Percentiles rank a stretch among this genome's conserved stretches.
Conservation (phyloP, 2,888 invertebrate species). For the Thyatira batis region DNA sequence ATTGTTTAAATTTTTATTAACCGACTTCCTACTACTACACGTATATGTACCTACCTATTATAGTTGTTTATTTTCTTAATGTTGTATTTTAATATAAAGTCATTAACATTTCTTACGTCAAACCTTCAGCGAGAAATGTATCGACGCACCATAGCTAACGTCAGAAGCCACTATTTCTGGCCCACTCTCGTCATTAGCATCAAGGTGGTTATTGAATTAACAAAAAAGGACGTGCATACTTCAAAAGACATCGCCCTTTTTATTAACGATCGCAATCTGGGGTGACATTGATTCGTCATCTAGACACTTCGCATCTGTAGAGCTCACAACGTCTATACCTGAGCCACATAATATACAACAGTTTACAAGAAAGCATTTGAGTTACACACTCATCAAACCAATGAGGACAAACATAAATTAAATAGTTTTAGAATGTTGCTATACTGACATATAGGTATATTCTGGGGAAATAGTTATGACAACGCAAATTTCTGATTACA, state of each 20-base stretch:
- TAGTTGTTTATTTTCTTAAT: conserved; percentile 17
- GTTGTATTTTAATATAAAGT: conserved; percentile 48
- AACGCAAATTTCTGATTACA: no score
- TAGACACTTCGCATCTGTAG: conserved; percentile 37
- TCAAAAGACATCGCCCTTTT: conserved; percentile 41
- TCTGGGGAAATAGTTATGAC: no score
- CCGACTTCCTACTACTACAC: no score
- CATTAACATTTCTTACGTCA: conserved; percentile 70
- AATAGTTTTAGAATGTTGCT: no score
- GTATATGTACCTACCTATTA: no score
- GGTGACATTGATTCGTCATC: conserved; percentile 51
- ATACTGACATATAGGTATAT: no score
- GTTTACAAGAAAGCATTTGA: no score
- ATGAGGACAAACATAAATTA: no score
- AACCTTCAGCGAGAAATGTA: conserved; percentile 54
- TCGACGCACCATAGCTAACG: conserved; percentile 53
- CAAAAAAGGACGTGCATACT: conserved; percentile 40
- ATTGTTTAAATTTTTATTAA: no score
- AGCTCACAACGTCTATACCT: conserved; percentile 5
- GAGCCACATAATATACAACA: background rate
- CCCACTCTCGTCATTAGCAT: conserved; percentile 51
- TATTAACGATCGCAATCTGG: conserved; percentile 29
- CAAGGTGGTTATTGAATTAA: conserved; percentile 57
- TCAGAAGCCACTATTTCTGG: conserved; percentile 67
- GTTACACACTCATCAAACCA: no score